Evolutionary conservation across 2,797 vertebrate genomes (phyloP).

Genomic region (Melanotaenia nigrans): DNA sequence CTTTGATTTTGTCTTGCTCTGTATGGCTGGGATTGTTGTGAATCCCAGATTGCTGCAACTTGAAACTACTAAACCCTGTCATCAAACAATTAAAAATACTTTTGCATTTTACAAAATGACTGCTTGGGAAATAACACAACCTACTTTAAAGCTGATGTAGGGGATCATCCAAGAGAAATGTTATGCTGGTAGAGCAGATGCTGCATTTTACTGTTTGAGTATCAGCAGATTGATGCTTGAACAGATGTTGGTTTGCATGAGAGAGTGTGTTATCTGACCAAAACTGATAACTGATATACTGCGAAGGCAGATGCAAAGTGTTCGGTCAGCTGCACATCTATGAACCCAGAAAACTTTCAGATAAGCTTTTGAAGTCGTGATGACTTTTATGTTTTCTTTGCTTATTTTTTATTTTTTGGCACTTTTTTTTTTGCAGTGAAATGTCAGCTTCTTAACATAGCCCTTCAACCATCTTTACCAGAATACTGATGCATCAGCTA

Average conservation of each 20-base stretch:
- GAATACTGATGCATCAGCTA: neutral
- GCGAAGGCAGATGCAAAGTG: neutral
- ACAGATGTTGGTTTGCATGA: neutral
- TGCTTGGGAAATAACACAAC: neutral
- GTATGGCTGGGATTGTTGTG: neutral
- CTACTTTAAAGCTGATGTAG: neutral
- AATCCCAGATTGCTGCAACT: neutral
- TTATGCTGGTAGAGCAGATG: constrained; percentile 8
- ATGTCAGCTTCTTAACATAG: no score
- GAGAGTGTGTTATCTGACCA: neutral
- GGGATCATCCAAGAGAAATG: neutral
- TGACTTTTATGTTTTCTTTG: no score
- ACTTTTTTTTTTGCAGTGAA: no score
- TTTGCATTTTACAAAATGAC: constrained; percentile 1
- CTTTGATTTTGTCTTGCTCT: neutral
- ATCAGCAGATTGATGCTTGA: neutral
- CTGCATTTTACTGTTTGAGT: neutral
- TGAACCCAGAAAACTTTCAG: neutral
- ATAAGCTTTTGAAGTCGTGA: neutral
- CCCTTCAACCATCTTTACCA: no score
- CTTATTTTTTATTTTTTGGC: no score
- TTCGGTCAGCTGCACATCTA: neutral
- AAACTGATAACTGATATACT: constrained; percentile 3
- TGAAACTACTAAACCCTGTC: constrained; percentile 13
- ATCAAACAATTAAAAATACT: constrained; percentile 8